phyloP scores from a whole-genome alignment of 2,797 vertebrate species.

The Poecilia picta region DNA sequence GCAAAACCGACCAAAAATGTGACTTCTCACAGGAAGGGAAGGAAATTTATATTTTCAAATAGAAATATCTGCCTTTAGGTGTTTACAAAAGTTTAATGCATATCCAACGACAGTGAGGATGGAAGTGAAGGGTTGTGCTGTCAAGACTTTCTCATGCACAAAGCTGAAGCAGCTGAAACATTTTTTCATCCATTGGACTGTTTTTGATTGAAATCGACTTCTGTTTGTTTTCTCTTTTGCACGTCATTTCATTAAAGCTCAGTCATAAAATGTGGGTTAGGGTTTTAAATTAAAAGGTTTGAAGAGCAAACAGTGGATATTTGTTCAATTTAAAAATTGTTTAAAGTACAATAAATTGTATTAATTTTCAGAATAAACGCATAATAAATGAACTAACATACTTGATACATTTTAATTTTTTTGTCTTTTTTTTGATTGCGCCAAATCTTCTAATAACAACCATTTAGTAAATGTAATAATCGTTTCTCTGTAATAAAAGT shows the following conservation, averaged over 20 bases:
- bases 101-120: too few species aligned
- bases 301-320: not conserved
- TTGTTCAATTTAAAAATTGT: not conserved
- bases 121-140: too few species aligned
- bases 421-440: not conserved
- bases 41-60: not conserved
- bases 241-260: too few species aligned
- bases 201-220: too few species aligned
- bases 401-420: not conserved
- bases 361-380: not conserved
- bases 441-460: not conserved
- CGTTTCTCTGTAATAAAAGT: not conserved
- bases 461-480: not conserved
- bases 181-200: too few species aligned
- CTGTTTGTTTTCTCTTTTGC: too few species aligned
- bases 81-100: too few species aligned
- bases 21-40: not conserved
- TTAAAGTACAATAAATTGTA: not conserved
- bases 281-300: not conserved
- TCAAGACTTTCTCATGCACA: too few species aligned
- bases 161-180: too few species aligned
- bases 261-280: too few species aligned
- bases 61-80: not conserved
- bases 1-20: not conserved
- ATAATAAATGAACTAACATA: not conserved